Conservation (phyloP, 2,888 invertebrate species). For the Sthenelais limicola region DNA sequence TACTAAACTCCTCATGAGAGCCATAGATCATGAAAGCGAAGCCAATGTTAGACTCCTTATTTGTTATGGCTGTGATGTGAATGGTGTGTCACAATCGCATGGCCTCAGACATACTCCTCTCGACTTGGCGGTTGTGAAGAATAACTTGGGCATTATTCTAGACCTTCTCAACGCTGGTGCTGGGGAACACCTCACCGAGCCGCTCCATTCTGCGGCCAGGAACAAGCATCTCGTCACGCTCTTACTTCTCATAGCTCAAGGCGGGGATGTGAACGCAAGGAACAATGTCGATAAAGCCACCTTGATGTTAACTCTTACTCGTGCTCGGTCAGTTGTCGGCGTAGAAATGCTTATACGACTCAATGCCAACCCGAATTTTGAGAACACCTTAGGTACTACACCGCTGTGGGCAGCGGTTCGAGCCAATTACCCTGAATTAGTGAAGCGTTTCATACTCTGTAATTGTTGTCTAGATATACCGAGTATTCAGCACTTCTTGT, state of each 20-base stretch:
- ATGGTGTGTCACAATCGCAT: not conserved
- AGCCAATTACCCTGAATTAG: conserved; percentile 17
- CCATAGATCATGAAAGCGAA: conserved; percentile 31
- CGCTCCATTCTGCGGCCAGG: conserved; percentile 4
- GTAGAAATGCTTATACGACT: conserved; percentile 31
- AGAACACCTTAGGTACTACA: conserved; percentile 42
- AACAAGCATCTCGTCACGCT: conserved; percentile 30
- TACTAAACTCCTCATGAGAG: conserved; percentile 27
- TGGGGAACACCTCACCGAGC: conserved; percentile 13
- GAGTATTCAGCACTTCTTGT: conserved; percentile 37
- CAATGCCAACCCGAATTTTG: conserved; percentile 42
- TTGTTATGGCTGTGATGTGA: conserved; percentile 38
- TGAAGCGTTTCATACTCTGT: conserved; percentile 27
- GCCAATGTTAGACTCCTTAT: conserved; percentile 16
- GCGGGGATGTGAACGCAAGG: conserved; percentile 30
- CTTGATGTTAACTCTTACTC: conserved; percentile 38
- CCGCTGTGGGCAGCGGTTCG: conserved; percentile 48
- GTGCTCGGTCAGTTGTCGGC: conserved; percentile 25
- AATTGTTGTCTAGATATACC: conserved; percentile 42
- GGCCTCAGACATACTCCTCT: conserved; percentile 34
- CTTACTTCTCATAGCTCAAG: conserved; percentile 34
- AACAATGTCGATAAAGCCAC: conserved; percentile 38
- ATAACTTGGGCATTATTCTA: conserved; percentile 28
- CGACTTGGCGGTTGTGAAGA: conserved; percentile 21
- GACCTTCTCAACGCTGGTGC: conserved; percentile 43